Conservation (phyloP, 1,140 invertebrate species). For the Lerema accius region DNA sequence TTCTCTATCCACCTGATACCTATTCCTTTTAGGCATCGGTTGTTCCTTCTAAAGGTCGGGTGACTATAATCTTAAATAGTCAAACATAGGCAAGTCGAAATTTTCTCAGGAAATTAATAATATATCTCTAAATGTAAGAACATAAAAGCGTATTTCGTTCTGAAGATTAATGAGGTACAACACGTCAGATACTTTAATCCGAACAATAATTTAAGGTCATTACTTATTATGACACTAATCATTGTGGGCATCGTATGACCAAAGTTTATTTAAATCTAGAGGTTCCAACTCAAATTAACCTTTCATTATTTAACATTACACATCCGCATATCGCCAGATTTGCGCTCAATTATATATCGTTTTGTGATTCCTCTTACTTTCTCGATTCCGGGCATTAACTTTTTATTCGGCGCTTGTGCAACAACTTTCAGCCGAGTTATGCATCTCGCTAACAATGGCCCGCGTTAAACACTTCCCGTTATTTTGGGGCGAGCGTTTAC, state of each 20-base stretch:
- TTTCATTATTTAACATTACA: conserved; percentile 3
- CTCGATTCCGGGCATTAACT: conserved; percentile 28
- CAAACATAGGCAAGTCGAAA: too few relatives aligned
- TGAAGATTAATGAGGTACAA: too few relatives aligned
- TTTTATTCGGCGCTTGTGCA: conserved; percentile 31
- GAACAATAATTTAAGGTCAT: neutral
- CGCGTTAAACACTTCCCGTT: conserved; percentile 21
- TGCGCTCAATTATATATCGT: conserved; percentile 30
- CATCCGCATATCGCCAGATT: conserved; percentile 17
- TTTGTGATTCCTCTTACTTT: conserved; percentile 32
- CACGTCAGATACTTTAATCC: too few relatives aligned
- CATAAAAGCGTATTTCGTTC: too few relatives aligned
- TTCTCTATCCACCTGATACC: too few relatives aligned
- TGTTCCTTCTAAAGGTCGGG: too few relatives aligned
- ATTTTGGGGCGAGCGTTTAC: neutral
- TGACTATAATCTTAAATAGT: too few relatives aligned
- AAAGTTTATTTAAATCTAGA: neutral
- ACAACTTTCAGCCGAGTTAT: conserved; percentile 31
- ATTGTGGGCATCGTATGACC: neutral
- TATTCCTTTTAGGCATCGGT: too few relatives aligned
- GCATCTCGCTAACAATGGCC: conserved; percentile 26
- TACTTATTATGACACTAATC: neutral
- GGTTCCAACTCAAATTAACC: neutral
- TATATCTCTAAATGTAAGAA: too few relatives aligned
- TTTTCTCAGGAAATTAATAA: too few relatives aligned